A percentile compares a stretch with the other conserved stretches of the same genome.
phyloP scores from a whole-genome alignment of 2,888 invertebrate species.

The Physocephala rufipes region DNA sequence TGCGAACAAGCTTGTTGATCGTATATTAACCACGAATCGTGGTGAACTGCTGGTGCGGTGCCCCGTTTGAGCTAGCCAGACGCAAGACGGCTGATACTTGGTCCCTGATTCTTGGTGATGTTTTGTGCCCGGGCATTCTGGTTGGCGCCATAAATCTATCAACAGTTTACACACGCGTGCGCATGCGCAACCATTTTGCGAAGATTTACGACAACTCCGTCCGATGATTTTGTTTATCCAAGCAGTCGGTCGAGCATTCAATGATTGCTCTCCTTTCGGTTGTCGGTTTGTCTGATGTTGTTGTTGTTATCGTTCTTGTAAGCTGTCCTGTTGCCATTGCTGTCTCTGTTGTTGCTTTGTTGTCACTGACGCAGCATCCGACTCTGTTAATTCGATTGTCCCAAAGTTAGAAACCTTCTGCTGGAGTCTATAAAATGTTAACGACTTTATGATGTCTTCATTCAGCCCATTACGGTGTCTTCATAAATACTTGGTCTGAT shows the following conservation, averaged over 20 bases:
- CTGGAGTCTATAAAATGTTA: slow-evolving; percentile 18
- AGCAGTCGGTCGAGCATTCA: slow-evolving; percentile 8
- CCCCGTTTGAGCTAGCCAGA: slow-evolving; percentile 6
- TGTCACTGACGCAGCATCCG: background rate
- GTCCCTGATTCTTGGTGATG: slow-evolving; percentile 3
- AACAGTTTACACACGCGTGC: slow-evolving; percentile 32
- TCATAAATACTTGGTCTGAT: background rate
- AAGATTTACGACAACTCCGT: slow-evolving; percentile 29
- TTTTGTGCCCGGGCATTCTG: slow-evolving; percentile 4
- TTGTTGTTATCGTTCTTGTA: slow-evolving; percentile 6
- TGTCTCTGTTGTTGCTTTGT: slow-evolving; percentile 7
- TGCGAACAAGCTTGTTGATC: slow-evolving; percentile 34
- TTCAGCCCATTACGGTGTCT: slow-evolving; percentile 8
- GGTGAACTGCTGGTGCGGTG: slow-evolving; percentile 9
- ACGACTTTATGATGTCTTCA: slow-evolving; percentile 30
- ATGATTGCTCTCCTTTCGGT: background rate
- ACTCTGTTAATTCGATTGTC: slow-evolving; percentile 4
- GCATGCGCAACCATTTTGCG: slow-evolving; percentile 33
- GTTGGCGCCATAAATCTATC: slow-evolving; percentile 37
- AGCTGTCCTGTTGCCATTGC: background rate
- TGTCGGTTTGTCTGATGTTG: background rate
- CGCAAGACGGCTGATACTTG: background rate
- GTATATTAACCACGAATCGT: slow-evolving; percentile 20
- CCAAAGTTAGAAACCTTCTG: background rate
- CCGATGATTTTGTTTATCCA: slow-evolving; percentile 22